phyloP scores from a whole-genome alignment of 64 coral and sea anemone species.

The Anthopleura sola region DNA sequence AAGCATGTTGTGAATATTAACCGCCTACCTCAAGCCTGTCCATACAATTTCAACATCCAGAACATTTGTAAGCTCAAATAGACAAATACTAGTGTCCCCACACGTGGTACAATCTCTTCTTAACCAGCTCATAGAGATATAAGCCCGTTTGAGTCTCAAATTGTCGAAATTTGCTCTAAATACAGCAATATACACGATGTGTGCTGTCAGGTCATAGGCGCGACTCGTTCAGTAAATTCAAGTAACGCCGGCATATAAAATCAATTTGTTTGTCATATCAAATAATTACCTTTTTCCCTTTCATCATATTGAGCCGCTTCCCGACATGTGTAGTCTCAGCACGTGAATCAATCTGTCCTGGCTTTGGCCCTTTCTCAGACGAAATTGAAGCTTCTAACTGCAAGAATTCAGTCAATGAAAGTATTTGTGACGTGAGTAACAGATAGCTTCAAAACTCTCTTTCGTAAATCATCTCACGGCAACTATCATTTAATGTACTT shows the following conservation, averaged over 20 bases:
- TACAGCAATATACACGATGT: neutral
- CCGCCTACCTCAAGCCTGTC: constrained; percentile 11
- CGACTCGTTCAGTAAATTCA: neutral
- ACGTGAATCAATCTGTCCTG: neutral
- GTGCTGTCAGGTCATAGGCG: neutral
- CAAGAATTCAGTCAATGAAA: neutral
- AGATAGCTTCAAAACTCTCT: neutral
- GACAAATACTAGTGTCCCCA: neutral
- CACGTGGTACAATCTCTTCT: neutral
- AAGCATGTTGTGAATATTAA: neutral
- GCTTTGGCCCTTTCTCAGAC: neutral
- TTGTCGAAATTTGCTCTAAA: neutral
- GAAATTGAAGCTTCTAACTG: neutral
- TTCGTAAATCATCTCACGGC: neutral
- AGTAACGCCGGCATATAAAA: neutral
- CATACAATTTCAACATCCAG: neutral
- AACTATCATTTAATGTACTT: neutral
- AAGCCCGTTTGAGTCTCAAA: neutral
- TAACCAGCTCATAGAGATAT: neutral
- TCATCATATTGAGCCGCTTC: neutral
- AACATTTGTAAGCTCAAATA: neutral
- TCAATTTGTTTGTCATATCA: neutral
- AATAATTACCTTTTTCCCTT: neutral
- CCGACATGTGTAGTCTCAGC: neutral
- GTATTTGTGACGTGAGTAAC: neutral